Evolutionary conservation across 2,113 vertebrate species (phyloP).

Genomic region (Charina bottae): DNA sequence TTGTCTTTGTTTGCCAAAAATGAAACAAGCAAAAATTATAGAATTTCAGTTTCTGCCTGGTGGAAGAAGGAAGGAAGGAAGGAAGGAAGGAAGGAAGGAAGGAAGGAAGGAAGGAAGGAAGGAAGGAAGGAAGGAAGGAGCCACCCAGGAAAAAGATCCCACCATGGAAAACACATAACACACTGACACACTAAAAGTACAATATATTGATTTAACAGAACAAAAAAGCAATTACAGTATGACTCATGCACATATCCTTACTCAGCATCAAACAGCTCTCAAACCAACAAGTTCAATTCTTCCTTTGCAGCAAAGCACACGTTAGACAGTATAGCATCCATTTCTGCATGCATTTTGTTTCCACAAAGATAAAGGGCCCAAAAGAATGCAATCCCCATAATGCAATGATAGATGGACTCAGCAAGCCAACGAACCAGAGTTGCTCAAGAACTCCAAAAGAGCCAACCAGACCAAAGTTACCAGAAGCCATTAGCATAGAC

Average conservation of each 20-base stretch:
- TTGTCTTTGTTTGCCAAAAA: background rate
- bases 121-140: background rate
- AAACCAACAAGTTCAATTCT: background rate
- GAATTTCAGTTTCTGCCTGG: too few relatives aligned
- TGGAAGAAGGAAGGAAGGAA: too few relatives aligned
- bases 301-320: background rate
- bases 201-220: background rate
- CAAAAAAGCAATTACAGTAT: background rate
- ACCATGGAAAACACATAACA: background rate
- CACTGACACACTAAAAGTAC: background rate
- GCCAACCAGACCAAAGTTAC: background rate
- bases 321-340: background rate
- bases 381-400: background rate
- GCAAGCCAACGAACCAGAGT: background rate
- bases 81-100: too few relatives aligned
- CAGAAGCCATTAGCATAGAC: background rate
- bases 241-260: background rate
- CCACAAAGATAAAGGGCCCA: background rate
- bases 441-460: background rate
- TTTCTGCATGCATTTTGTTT: background rate
- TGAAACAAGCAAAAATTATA: too few relatives aligned
- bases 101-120: background rate
- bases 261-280: background rate
- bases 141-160: background rate
- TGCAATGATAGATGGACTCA: background rate